These are phyloP conservation scores for Siphlonurus alternatus DNA, from an alignment of 2,888 invertebrate species.

Conservation along the genomic window DNA sequence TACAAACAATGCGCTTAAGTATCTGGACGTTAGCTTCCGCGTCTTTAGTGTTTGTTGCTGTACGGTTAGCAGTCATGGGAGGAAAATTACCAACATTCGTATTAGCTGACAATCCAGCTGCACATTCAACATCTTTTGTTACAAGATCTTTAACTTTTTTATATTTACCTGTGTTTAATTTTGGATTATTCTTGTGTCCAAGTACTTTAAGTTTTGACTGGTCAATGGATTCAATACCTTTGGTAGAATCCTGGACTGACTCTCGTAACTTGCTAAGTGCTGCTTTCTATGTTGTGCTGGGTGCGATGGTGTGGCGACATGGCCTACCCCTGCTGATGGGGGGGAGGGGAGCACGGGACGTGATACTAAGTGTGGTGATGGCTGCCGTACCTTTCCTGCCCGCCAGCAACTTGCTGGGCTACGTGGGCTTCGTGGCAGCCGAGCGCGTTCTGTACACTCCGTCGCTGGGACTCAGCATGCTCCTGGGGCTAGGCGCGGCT, in stretches of 20 bases:
- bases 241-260: constrained; percentile 22
- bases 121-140: constrained; percentile 25
- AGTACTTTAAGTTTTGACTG: constrained; percentile 88
- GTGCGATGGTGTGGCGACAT: neutral
- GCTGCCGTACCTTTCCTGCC: constrained; percentile 70
- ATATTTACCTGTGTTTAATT: constrained; percentile 29
- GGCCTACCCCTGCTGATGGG: neutral
- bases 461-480: constrained; percentile 84
- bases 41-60: constrained; percentile 20
- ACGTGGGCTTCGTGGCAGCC: constrained; percentile 96
- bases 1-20: neutral
- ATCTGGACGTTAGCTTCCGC: neutral
- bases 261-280: neutral
- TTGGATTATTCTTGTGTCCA: constrained; percentile 48
- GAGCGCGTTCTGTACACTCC: constrained; percentile 92
- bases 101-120: constrained; percentile 33
- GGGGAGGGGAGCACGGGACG: neutral
- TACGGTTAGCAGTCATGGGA: constrained; percentile 27
- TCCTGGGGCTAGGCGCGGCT: constrained; percentile 58
- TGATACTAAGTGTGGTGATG: neutral
- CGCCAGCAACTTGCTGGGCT: constrained; percentile 90
- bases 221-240: constrained; percentile 95
- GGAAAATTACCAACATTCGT: constrained; percentile 27
- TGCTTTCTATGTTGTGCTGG: neutral
- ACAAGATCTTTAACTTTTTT: constrained; percentile 29